These are phyloP conservation scores for Nephrocerus scutellatus DNA, from an alignment of 2,888 invertebrate genomes.

Conservation along the genomic window DNA sequence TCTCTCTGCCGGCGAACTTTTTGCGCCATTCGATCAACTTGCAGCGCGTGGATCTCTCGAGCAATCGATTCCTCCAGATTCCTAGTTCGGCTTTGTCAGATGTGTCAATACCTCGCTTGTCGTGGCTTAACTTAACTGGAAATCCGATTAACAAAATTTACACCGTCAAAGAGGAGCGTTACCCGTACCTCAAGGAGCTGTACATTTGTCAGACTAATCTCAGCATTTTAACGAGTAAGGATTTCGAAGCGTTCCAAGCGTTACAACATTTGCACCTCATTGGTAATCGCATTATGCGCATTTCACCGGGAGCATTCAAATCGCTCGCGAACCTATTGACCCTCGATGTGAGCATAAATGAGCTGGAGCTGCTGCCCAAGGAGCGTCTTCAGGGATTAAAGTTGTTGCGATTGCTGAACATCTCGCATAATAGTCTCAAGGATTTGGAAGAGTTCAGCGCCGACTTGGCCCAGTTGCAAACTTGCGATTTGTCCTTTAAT, in stretches of 20 bases:
- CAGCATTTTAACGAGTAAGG: constrained; percentile 74
- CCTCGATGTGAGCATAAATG: constrained; percentile 75
- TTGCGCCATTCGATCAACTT: constrained; percentile 65
- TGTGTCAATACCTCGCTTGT: constrained; percentile 63
- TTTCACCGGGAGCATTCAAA: constrained; percentile 79
- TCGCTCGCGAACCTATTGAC: constrained; percentile 67
- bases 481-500: constrained; percentile 75
- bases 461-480: constrained; percentile 69
- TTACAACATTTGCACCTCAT: constrained; percentile 67
- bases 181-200: constrained; percentile 73
- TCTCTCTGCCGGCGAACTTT: constrained; percentile 74
- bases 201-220: constrained; percentile 74
- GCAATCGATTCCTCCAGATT: constrained; percentile 72
- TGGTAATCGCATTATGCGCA: constrained; percentile 66
- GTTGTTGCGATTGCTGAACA: constrained; percentile 66
- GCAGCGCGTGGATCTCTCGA: constrained; percentile 68
- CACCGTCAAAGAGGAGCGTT: constrained; percentile 61
- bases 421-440: constrained; percentile 75
- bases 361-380: constrained; percentile 73
- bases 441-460: constrained; percentile 74
- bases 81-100: constrained; percentile 68
- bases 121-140: constrained; percentile 72
- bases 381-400: constrained; percentile 75
- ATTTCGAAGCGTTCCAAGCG: constrained; percentile 76
- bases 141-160: constrained; percentile 73